Evolutionary conservation across 2,797 vertebrate genomes (phyloP), one percentile per base, ranked within the genome.

Genomic region (Takifugu ocellatus): DNA sequence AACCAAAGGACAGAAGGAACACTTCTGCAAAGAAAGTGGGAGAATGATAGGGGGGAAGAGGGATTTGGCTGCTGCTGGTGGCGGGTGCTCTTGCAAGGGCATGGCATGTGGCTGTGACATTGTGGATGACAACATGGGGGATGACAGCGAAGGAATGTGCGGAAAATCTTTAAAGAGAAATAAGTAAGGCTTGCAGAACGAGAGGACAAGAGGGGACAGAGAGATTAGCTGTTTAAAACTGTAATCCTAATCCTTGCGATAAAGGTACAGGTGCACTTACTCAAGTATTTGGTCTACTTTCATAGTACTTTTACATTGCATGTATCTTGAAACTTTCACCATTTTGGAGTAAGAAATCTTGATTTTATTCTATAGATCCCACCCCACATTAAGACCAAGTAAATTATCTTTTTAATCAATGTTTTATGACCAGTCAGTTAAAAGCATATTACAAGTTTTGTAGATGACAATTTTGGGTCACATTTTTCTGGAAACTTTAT

Each of bases 1-100:
- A 79, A 83, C 68, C 78, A 79, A 81, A 85, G 79, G 82, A 83
- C 77, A 70, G 70, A 68, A 31, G 47, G 63, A 79, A 75, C 25
- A 59, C 71, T 69, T 51, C 70, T 46, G 10, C 14, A 68, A 75
- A 68, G 64, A 61, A 29, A 64, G 74, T 48, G 57, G 39, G 59
- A 70, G 78, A 53, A 43, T 61, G 49, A 75, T 74, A 69, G 60
- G 12, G 14, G 51, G 64, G 63, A 29, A 56, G 52, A 67, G 71
- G 68, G 75, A 70, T 80, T 74, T 72, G 61, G 70, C 53, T 62
- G 50, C 50, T 61, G 64, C 12, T 44, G 58, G 25, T 17, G 60
- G 36, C 2, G 36, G 36, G 36, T 11, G 60, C 33, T 50, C 57
- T 45, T 66, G 59, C 51, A 64, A 77, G 76, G 71, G 56, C 61